These are phyloP conservation scores for Nylanderia fulva DNA, from an alignment of 1,140 invertebrate species.

Conservation along the genomic window DNA sequence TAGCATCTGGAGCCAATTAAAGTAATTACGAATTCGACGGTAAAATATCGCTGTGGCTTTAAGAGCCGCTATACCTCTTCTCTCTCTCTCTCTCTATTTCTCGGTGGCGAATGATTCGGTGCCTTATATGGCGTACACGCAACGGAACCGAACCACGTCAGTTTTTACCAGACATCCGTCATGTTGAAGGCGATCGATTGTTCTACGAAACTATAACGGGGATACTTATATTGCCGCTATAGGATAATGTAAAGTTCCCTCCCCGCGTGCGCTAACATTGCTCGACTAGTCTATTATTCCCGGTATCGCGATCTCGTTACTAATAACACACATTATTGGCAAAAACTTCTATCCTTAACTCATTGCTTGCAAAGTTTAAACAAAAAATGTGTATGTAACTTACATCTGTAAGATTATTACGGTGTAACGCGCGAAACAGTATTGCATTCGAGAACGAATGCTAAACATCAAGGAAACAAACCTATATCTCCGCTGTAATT, in stretches of 20 bases:
- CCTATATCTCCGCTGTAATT: not conserved
- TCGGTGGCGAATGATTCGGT: slow-evolving; percentile 44
- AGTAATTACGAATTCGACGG: slow-evolving; percentile 83
- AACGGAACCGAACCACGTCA: slow-evolving; percentile 68
- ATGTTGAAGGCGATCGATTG: slow-evolving; percentile 68
- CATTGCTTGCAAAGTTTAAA: not conserved
- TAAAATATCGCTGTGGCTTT: slow-evolving; percentile 75
- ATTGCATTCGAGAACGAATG: too few species aligned
- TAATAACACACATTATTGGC: slow-evolving; percentile 42
- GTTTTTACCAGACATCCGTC: slow-evolving; percentile 67
- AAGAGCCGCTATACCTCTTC: slow-evolving; percentile 26
- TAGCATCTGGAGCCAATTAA: slow-evolving; percentile 84
- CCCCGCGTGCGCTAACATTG: slow-evolving; percentile 6
- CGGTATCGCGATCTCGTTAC: slow-evolving; percentile 52
- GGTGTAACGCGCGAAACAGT: not conserved
- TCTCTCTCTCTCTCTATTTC: not conserved
- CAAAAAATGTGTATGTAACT: not conserved
- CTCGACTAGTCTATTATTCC: slow-evolving; percentile 39
- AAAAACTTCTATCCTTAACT: slow-evolving; percentile 1
- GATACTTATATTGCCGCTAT: slow-evolving; percentile 47
- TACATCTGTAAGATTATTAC: not conserved
- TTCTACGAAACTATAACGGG: slow-evolving; percentile 64
- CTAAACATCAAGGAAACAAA: not conserved
- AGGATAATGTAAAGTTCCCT: slow-evolving; percentile 53
- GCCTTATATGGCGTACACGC: slow-evolving; percentile 26